phyloP scores from a whole-genome alignment of 2,888 invertebrate species.

The Helicoverpa assulta region DNA sequence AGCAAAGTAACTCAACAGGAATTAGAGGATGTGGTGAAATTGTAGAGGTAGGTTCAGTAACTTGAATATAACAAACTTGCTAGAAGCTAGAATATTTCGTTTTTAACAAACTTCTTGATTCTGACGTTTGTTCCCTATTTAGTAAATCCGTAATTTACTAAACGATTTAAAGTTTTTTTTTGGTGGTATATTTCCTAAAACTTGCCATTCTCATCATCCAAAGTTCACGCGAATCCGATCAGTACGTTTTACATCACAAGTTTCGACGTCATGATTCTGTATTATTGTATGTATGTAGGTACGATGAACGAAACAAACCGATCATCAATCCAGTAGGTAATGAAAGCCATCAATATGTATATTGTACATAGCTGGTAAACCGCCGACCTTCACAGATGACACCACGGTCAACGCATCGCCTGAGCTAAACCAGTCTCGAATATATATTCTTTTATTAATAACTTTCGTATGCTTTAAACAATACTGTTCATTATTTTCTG shows the following conservation, averaged over 20 bases:
- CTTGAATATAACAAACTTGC: neutral
- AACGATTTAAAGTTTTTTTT: too few relatives aligned
- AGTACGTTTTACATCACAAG: too few relatives aligned
- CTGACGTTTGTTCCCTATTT: too few relatives aligned
- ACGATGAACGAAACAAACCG: too few relatives aligned
- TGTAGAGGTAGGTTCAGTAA: neutral
- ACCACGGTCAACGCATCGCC: slow-evolving; percentile 41
- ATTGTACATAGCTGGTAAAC: slow-evolving; percentile 19
- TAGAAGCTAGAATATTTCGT: neutral
- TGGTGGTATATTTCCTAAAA: too few relatives aligned
- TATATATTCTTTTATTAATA: slow-evolving; percentile 39
- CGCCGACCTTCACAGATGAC: slow-evolving; percentile 42
- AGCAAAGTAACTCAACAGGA: neutral
- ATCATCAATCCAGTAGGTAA: neutral
- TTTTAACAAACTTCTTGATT: too few relatives aligned
- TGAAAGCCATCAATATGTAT: slow-evolving; percentile 15
- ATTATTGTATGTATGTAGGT: too few relatives aligned
- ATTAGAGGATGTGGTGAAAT: neutral
- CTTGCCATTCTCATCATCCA: too few relatives aligned
- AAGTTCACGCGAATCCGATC: too few relatives aligned
- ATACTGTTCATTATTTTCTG: neutral
- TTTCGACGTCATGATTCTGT: too few relatives aligned
- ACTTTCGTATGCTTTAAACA: slow-evolving; percentile 6
- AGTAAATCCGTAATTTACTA: too few relatives aligned
- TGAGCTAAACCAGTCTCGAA: slow-evolving; percentile 37